Evolutionary conservation across 2,113 vertebrate genomes (phyloP).

Genomic region (Festucalex cinctus): DNA sequence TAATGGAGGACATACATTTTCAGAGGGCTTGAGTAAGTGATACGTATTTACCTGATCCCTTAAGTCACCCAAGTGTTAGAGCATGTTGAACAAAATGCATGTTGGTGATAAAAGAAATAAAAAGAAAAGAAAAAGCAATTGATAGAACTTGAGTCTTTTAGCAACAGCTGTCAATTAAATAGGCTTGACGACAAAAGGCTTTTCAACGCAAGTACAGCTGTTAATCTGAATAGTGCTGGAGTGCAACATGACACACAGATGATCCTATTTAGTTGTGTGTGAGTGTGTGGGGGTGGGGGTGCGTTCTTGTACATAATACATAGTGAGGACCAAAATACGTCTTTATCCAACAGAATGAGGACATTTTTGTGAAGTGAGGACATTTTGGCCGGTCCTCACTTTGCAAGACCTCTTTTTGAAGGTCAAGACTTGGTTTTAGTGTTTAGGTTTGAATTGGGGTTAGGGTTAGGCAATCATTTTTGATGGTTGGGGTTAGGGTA

Average conservation of each 20-base stretch:
- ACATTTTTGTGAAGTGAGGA: too few species aligned
- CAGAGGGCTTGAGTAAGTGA: conserved; percentile 57
- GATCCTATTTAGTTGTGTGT: conserved; percentile 21
- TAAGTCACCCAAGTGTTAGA: conserved; percentile 60
- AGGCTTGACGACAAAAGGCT: conserved; percentile 55
- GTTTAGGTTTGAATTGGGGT: too few species aligned
- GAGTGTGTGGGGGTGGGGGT: conserved; percentile 2
- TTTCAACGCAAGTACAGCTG: conserved; percentile 68
- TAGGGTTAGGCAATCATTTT: too few species aligned
- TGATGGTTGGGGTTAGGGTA: too few species aligned
- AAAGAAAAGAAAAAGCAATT: conserved; percentile 49
- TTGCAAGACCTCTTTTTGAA: too few species aligned
- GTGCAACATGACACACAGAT: conserved; percentile 47
- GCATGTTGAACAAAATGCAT: conserved; percentile 45
- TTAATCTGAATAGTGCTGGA: conserved; percentile 42
- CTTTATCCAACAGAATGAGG: too few species aligned
- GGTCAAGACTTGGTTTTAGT: too few species aligned
- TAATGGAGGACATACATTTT: conserved; percentile 57
- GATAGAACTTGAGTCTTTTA: conserved; percentile 45
- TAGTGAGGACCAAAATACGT: too few species aligned
- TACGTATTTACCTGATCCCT: conserved; percentile 55
- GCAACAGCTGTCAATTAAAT: conserved; percentile 68
- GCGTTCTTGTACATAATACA: too few species aligned
- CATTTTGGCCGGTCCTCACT: too few species aligned
- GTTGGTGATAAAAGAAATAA: conserved; percentile 55